phyloP scores from a whole-genome alignment of 2,113 vertebrate genomes.

The Cairina moschata region DNA sequence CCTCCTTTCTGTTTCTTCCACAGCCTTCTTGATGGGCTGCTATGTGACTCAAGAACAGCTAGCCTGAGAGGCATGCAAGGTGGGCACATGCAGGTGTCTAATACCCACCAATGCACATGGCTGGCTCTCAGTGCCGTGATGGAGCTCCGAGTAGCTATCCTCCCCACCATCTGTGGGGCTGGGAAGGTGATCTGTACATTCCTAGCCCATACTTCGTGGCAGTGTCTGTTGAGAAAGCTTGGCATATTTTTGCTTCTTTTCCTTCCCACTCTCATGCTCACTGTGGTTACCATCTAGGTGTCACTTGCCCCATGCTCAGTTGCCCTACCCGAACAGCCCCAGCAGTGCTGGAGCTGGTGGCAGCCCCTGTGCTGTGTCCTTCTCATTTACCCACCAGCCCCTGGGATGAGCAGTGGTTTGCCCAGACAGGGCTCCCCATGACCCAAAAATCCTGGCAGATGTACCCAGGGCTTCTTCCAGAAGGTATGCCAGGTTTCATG shows the following conservation, averaged over 20 bases:
- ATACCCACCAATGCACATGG: neutral
- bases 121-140: neutral
- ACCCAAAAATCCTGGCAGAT: neutral
- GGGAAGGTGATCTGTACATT: fast-evolving
- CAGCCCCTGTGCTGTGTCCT: neutral
- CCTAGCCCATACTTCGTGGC: neutral
- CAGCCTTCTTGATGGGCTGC: neutral
- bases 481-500: neutral
- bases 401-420: neutral
- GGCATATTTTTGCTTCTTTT: neutral
- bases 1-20: neutral
- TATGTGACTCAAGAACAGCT: neutral
- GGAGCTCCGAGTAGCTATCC: fast-evolving
- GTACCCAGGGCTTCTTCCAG: neutral
- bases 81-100: neutral
- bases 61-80: neutral
- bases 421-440: neutral
- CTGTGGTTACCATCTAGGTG: too few species aligned
- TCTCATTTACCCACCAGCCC: neutral
- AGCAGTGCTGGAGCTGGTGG: fast-evolving
- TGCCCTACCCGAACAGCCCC: fast-evolving
- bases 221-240: neutral
- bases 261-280: neutral
- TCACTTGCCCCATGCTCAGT: neutral
- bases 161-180: fast-evolving